phyloP scores from a whole-genome alignment of 2,797 vertebrate genomes.

The Hirundo rustica region DNA sequence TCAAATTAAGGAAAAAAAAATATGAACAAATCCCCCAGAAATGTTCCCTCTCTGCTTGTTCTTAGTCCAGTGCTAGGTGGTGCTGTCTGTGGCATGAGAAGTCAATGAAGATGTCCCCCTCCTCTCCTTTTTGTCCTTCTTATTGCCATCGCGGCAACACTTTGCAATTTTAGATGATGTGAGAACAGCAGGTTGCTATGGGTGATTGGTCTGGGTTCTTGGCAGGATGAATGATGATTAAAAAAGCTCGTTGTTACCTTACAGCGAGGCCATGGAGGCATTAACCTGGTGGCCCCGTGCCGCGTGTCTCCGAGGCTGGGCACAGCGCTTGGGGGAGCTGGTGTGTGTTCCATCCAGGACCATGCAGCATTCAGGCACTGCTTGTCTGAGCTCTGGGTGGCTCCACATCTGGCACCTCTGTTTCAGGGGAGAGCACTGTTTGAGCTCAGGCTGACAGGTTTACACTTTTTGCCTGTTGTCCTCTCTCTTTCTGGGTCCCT shows the following conservation, averaged over 20 bases:
- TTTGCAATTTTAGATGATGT: not conserved
- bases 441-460: not conserved
- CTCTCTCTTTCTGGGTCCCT: not conserved
- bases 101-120: rapidly evolving
- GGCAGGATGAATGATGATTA: not conserved
- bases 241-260: not conserved
- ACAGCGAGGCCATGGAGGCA: not conserved
- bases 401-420: not conserved
- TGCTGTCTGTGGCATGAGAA: not conserved
- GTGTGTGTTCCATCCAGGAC: not conserved
- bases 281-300: not conserved
- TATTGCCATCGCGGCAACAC: not conserved
- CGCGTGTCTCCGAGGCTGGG: rapidly evolving
- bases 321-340: rapidly evolving
- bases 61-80: not conserved
- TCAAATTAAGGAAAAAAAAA: not conserved
- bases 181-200: not conserved
- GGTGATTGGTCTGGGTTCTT: not conserved
- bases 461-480: not conserved
- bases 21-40: not conserved
- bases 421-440: not conserved
- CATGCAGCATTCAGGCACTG: rapidly evolving
- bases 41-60: not conserved
- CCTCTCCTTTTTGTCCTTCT: not conserved
- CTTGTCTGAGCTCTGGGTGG: rapidly evolving